Conservation (phyloP, 2,113 vertebrate genomes). For the Thamnophis sirtalis region DNA sequence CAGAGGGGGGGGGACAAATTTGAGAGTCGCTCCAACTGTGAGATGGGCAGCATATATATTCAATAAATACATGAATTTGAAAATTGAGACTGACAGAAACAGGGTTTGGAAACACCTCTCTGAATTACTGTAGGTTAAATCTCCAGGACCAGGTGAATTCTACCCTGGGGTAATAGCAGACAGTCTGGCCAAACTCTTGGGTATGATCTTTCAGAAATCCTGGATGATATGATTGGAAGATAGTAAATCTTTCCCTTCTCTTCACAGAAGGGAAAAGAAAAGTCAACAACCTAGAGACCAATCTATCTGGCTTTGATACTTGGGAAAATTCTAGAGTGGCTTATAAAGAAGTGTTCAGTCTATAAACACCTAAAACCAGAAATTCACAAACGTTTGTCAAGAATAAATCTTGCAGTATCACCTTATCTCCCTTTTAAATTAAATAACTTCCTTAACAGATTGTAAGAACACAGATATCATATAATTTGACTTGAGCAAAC, state of each 20-base stretch:
- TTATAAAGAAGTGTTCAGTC: not conserved
- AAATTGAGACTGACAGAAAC: not conserved
- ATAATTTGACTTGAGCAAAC: not conserved
- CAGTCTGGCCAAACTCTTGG: not conserved
- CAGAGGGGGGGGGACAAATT: not conserved
- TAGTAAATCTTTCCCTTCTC: not conserved
- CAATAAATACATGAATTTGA: not conserved
- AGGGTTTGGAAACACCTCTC: not conserved
- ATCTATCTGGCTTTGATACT: not conserved
- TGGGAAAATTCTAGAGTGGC: not conserved
- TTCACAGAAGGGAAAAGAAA: not conserved
- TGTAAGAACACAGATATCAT: not conserved
- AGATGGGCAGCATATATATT: not conserved
- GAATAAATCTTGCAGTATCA: not conserved
- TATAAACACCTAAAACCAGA: not conserved
- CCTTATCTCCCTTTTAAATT: not conserved
- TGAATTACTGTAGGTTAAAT: not conserved
- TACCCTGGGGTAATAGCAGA: not conserved
- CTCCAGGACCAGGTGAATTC: not conserved
- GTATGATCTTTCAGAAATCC: not conserved
- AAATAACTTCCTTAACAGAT: not conserved
- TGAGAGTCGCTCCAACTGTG: not conserved
- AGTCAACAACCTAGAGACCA: not conserved
- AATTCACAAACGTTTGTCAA: not conserved
- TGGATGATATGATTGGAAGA: not conserved